These are phyloP conservation scores for Branchipolynoe longqiensis DNA, from an alignment of 2,888 invertebrate species.

Conservation along the genomic window DNA sequence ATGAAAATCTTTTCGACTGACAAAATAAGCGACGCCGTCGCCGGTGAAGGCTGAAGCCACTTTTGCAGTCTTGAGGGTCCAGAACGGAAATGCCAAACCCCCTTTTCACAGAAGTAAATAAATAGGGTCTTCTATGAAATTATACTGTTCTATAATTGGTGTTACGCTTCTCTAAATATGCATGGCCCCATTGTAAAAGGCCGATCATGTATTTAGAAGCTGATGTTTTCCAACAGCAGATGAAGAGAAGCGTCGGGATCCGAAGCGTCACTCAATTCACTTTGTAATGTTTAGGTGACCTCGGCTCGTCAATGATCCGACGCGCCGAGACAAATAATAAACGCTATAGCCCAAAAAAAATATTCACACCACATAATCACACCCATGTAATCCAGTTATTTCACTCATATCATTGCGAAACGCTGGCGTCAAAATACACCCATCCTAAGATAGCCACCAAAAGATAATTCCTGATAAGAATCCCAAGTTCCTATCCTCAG, in stretches of 20 bases:
- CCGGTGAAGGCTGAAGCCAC: conserved; percentile 38
- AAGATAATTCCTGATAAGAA: conserved; percentile 35
- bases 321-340: conserved; percentile 32
- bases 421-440: too few relatives aligned
- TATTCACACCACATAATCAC: background rate
- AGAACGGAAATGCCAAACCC: conserved; percentile 29
- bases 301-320: conserved; percentile 35
- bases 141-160: background rate
- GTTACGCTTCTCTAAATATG: background rate
- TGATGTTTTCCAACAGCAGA: too few relatives aligned
- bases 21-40: conserved; percentile 42
- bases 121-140: background rate
- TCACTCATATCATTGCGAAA: too few relatives aligned
- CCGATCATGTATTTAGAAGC: too few relatives aligned
- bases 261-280: conserved; percentile 32
- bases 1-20: too few relatives aligned
- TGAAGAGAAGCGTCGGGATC: too few relatives aligned
- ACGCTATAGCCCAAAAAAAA: conserved; percentile 29
- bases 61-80: too few relatives aligned
- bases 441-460: background rate
- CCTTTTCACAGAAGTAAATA: conserved; percentile 28
- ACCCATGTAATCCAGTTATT: background rate
- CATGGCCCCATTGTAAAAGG: background rate
- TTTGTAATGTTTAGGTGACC: conserved; percentile 46
- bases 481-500: conserved; percentile 4